phyloP scores from a whole-genome alignment of 92 coral and sea anemone species.

The Umimayanthus kanabou region DNA sequence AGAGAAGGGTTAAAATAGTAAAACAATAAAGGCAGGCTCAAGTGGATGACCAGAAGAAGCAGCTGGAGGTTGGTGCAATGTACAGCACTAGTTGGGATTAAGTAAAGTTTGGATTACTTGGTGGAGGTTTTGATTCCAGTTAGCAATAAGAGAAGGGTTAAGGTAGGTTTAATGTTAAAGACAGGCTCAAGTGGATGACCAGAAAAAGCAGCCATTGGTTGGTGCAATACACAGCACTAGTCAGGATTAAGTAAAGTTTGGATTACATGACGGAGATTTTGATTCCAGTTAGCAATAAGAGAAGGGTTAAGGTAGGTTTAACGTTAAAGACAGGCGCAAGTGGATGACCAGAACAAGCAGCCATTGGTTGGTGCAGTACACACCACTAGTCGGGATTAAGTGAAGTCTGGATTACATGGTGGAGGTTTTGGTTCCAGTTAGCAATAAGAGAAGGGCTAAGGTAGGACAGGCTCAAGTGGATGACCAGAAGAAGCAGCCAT shows the following conservation, averaged over 20 bases:
- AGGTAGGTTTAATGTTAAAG: slow-evolving; percentile 46
- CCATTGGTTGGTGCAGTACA: slow-evolving; percentile 63
- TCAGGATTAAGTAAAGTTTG: not conserved
- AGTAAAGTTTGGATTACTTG: not conserved
- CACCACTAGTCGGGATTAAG: too few species aligned
- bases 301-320: not conserved
- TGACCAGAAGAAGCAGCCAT: too few species aligned
- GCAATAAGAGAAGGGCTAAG: not conserved
- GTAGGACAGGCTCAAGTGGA: too few species aligned
- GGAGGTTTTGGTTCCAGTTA: not conserved
- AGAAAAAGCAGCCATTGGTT: slow-evolving; percentile 84
- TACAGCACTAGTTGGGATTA: not conserved
- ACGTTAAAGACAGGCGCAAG: slow-evolving; percentile 78
- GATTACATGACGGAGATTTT: not conserved
- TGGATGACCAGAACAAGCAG: slow-evolving; percentile 83
- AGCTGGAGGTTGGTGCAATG: slow-evolving; percentile 72
- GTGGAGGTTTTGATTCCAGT: not conserved
- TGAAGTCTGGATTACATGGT: not conserved
- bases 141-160: not conserved
- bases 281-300: not conserved
- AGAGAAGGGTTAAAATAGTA: not conserved
- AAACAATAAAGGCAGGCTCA: slow-evolving; percentile 70
- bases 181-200: slow-evolving; percentile 91
- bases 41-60: slow-evolving; percentile 87
- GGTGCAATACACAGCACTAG: not conserved